Conservation (phyloP, 2,113 vertebrate genomes). For the Elephas maximus region DNA sequence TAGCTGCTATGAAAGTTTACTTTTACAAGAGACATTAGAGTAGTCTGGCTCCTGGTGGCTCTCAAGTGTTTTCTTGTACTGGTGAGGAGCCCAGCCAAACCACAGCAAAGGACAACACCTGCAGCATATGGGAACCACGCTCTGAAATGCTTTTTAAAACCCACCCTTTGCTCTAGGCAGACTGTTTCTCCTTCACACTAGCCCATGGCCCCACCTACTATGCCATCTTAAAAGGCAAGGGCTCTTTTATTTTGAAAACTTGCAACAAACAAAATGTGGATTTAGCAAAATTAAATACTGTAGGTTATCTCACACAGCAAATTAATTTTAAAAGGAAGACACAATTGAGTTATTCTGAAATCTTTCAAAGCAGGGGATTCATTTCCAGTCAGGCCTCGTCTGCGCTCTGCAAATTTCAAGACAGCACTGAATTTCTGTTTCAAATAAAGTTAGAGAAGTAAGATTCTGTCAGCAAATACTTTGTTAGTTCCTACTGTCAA, state of each 20-base stretch:
- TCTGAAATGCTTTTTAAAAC: neutral
- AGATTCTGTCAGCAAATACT: neutral
- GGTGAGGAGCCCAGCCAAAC: neutral
- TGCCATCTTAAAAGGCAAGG: neutral
- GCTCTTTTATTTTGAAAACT: slow-evolving; percentile 11
- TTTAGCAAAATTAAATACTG: neutral
- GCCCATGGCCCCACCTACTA: neutral
- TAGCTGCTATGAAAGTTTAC: slow-evolving; percentile 26
- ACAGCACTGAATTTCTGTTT: neutral
- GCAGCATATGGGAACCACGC: neutral
- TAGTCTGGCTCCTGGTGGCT: neutral
- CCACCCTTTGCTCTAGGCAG: neutral
- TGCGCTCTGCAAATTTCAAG: neutral
- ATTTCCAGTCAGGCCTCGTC: neutral
- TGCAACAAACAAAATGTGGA: neutral
- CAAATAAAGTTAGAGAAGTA: neutral
- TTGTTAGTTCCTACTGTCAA: neutral
- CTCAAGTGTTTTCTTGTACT: neutral
- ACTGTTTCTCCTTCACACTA: neutral
- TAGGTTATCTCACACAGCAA: neutral
- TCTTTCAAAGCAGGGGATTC: neutral
- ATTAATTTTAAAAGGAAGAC: neutral
- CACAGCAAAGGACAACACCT: neutral
- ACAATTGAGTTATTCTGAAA: neutral
- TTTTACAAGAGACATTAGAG: neutral